Conservation (phyloP, 2,797 vertebrate species). For the Champsocephalus gunnari region DNA sequence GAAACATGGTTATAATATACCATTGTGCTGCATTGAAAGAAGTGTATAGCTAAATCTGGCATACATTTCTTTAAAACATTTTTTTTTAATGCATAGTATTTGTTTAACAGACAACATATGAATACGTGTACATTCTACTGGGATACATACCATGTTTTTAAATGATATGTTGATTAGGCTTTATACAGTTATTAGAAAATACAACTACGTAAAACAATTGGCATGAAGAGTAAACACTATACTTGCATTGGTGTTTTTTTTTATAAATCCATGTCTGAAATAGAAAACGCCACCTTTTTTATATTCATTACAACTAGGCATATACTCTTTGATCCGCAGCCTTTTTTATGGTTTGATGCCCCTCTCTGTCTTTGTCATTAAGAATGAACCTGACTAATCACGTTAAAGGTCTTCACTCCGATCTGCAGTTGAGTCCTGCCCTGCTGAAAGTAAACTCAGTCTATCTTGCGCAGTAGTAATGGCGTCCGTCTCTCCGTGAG, state of each 20-base stretch:
- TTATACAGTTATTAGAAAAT: not conserved
- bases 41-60: too few relatives aligned
- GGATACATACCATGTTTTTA: slow-evolving; percentile 39
- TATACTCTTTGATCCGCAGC: not conserved
- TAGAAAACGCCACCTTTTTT: not conserved
- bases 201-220: not conserved
- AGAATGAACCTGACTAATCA: slow-evolving; percentile 23
- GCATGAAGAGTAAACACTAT: not conserved
- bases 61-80: too few relatives aligned
- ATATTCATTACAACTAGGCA: not conserved
- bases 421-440: not conserved
- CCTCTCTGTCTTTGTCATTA: slow-evolving; percentile 8
- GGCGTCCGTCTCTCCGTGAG: slow-evolving; percentile 19
- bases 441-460: slow-evolving; percentile 21
- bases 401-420: slow-evolving; percentile 9
- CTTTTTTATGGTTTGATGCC: slow-evolving; percentile 16
- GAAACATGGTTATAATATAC: too few relatives aligned
- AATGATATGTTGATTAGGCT: slow-evolving; percentile 27
- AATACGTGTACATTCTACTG: not conserved
- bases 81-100: too few relatives aligned
- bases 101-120: too few relatives aligned
- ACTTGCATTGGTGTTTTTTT: not conserved
- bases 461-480: slow-evolving; percentile 19
- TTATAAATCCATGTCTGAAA: slow-evolving; percentile 45
- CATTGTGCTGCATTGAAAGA: not conserved